Percentiles rank a stretch among this genome's conserved stretches.
Conservation (phyloP, 2,888 invertebrate genomes). For the Meteorus cinctellus region DNA sequence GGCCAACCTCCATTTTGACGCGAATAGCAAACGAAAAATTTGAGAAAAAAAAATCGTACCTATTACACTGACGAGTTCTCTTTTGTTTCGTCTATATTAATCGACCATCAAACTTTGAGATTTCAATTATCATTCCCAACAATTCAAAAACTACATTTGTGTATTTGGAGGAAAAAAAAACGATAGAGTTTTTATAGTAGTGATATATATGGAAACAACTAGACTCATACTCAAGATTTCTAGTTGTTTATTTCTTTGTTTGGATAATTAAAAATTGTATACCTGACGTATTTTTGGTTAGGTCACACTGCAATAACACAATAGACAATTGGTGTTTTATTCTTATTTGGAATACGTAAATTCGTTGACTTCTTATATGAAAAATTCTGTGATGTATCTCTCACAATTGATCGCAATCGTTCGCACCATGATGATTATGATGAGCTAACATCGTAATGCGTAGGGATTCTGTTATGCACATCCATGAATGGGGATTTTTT, state of each 20-base stretch:
- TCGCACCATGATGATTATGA: too few relatives aligned
- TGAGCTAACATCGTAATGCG: too few relatives aligned
- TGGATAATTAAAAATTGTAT: background rate
- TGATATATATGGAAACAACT: background rate
- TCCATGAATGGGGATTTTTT: too few relatives aligned
- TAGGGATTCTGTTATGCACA: too few relatives aligned
- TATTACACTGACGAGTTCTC: constrained; percentile 6
- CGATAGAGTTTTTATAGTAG: background rate
- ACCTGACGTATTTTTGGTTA: background rate
- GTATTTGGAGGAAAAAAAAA: too few relatives aligned
- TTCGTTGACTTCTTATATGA: too few relatives aligned
- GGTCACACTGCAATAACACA: background rate
- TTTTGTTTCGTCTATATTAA: background rate
- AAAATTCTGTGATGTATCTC: background rate
- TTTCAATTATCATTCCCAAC: background rate
- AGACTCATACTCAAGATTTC: background rate
- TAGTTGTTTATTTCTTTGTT: background rate
- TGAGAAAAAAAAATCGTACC: background rate
- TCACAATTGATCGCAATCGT: background rate
- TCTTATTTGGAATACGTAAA: too few relatives aligned
- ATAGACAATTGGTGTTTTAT: background rate
- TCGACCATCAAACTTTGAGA: background rate
- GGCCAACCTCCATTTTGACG: constrained; percentile 44
- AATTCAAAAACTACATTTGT: background rate
- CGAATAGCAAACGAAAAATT: background rate